These are phyloP conservation scores for Macquaria ambigua DNA, from an alignment of 2,113 vertebrate genomes.

Conservation along the genomic window DNA sequence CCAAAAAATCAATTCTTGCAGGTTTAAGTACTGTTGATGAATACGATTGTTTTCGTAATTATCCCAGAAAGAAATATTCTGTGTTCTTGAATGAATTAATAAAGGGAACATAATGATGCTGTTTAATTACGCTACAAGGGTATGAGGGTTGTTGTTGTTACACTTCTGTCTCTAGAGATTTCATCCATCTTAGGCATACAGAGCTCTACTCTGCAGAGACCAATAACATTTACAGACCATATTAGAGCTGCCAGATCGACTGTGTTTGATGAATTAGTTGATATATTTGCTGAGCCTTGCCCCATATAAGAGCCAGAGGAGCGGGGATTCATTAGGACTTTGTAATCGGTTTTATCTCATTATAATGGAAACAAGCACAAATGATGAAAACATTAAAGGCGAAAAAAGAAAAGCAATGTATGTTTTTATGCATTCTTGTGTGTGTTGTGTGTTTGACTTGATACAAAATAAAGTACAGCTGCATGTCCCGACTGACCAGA, in stretches of 20 bases:
- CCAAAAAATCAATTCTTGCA: not conserved
- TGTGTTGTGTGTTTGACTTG: not conserved
- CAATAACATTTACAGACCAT: conserved; percentile 56
- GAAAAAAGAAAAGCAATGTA: not conserved
- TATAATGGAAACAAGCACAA: not conserved
- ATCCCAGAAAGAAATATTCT: not conserved
- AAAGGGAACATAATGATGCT: not conserved
- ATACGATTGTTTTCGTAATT: not conserved
- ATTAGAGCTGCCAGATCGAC: conserved; percentile 29
- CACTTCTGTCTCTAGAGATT: conserved; percentile 20
- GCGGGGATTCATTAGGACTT: not conserved
- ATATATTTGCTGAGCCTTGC: conserved; percentile 10
- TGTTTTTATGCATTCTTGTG: not conserved
- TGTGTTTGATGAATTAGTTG: conserved; percentile 32
- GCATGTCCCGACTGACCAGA: not conserved
- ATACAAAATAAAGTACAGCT: not conserved
- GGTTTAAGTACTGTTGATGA: not conserved
- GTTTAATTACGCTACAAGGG: not conserved
- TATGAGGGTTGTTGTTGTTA: not conserved
- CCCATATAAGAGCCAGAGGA: not conserved
- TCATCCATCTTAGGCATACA: conserved; percentile 55
- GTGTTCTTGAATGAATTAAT: not conserved
- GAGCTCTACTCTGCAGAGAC: conserved; percentile 20
- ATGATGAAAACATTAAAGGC: not conserved
- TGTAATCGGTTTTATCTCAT: conserved; percentile 14